Evolutionary conservation across 2,797 vertebrate genomes (phyloP).

Genomic region (Simalia tracyae): DNA sequence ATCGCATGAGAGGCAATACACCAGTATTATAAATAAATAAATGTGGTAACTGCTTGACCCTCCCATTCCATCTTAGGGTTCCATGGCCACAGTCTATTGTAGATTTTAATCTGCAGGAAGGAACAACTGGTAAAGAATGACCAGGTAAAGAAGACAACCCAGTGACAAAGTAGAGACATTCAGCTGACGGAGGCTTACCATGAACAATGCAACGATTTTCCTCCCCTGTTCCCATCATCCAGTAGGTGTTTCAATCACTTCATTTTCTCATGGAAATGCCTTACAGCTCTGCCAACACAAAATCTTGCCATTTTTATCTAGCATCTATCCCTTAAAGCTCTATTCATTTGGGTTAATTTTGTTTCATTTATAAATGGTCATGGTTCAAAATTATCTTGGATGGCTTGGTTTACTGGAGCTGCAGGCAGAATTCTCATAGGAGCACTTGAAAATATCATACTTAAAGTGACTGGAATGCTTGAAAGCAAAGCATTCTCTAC

Average conservation of each 20-base stretch:
- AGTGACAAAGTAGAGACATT: background rate
- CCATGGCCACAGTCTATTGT: background rate
- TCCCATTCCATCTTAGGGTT: background rate
- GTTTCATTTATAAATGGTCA: background rate
- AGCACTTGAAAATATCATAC: background rate
- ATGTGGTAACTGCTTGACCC: background rate
- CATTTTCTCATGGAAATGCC: background rate
- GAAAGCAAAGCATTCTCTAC: background rate
- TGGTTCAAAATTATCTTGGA: background rate
- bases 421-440: background rate
- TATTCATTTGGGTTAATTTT: background rate
- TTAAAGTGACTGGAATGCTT: background rate
- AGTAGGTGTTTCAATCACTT: background rate
- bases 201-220: background rate
- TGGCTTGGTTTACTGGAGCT: background rate
- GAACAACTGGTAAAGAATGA: background rate
- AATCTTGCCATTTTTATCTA: background rate
- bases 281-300: background rate
- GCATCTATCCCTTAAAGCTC: background rate
- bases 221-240: no score
- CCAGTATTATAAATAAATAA: background rate
- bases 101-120: background rate
- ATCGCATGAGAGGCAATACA: background rate
- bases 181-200: background rate
- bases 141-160: background rate